Base-by-base conservation (phyloP, 2,888 invertebrate species). In the Orthonevra nobilis region DNA sequence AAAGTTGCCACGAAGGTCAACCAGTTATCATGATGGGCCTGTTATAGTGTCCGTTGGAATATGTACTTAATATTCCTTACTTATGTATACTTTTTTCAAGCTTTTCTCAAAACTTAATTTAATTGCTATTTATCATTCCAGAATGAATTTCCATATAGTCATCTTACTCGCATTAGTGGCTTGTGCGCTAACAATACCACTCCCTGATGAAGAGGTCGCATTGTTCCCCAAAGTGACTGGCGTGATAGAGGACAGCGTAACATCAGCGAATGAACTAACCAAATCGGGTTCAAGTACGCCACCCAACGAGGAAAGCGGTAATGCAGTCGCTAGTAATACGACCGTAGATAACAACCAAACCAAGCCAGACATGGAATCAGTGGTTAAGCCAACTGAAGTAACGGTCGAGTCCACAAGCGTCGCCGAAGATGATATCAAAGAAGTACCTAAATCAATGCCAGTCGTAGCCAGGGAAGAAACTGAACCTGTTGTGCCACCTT, bases 91-190 rank as follows among this genome's bases (percentile, higher is more conserved):
- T n/a, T n/a, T n/a, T n/a, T n/a, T n/a, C n/a, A n/a, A n/a, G n/a
- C n/a, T n/a, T n/a, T n/a, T n/a, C n/a, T n/a, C n/a, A n/a, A n/a
- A n/a, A n/a, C n/a, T n/a, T n/a, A n/a, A n/a, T n/a, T n/a, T n/a
- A n/a, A n/a, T n/a, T n/a, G n/a, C 12, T 6, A 12, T 56, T 17
- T 69, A 23, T 70, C 9, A 14, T 83, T 84, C 36, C 82, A 86
- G 85, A 83, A 86, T 87, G 87, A 87, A 87, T 83, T 85, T 84
- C 79, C 86, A 87, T 83, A 79, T 87, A 73, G 82, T 85, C 66
- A 84, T 86, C 48, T 69, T 87, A 54, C 84, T 85, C 72, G 84
- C 85, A 44, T 82, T 87, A 56, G 84, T 86, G 68, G 84, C 83
- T 30, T 82, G 84, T 77, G 86, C 84, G 7, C 84, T 85, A 32